phyloP scores from a whole-genome alignment of 2,888 invertebrate species.

The Lamellibrachia satsuma region DNA sequence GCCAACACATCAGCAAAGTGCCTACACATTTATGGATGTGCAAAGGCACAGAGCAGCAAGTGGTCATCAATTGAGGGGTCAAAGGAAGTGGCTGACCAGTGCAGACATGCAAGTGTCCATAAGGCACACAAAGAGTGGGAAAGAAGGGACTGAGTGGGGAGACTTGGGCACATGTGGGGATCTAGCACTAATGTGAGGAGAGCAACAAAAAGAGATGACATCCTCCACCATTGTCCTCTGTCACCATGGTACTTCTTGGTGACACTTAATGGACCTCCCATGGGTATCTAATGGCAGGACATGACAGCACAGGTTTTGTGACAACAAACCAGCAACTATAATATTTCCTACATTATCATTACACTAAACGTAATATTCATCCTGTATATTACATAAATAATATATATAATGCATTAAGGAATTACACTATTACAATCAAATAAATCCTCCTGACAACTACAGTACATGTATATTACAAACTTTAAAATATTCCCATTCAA shows the following conservation, averaged over 20 bases:
- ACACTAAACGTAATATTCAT: too few species aligned
- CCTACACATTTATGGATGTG: neutral
- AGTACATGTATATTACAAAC: too few species aligned
- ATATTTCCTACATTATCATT: too few species aligned
- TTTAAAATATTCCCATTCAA: too few species aligned
- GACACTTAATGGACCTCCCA: neutral
- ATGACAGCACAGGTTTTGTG: neutral
- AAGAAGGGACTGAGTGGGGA: neutral
- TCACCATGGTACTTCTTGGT: neutral
- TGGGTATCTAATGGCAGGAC: neutral
- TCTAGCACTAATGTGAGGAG: neutral
- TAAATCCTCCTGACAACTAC: too few species aligned
- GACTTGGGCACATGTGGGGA: neutral
- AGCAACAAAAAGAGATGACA: neutral
- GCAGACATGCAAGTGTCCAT: slow-evolving; percentile 6
- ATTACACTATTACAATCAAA: too few species aligned
- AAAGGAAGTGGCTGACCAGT: neutral
- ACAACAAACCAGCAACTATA: too few species aligned
- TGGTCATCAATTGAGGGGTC: neutral
- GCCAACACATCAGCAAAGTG: neutral
- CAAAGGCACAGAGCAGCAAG: neutral
- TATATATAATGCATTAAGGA: too few species aligned
- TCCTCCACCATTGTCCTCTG: neutral
- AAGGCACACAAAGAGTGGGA: neutral
- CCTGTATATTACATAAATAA: too few species aligned